Evolutionary conservation across 2,888 invertebrate species (phyloP).

Genomic region (Phyto melanocephala): DNA sequence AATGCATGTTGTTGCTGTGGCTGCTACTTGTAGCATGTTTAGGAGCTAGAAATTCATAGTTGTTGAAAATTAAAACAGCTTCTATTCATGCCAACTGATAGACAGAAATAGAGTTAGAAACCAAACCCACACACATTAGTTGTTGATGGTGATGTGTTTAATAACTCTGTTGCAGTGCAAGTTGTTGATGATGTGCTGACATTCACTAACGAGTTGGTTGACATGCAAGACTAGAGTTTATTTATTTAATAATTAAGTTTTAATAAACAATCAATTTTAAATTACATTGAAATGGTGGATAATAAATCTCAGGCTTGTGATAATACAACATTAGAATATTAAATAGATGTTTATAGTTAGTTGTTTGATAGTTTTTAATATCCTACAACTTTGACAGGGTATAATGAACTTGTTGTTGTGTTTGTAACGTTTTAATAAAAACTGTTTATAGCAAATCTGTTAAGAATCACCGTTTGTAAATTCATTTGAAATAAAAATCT

Average conservation of each 20-base stretch:
- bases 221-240: slow-evolving; percentile 41
- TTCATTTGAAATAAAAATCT: no score
- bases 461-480: no score
- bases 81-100: slow-evolving; percentile 8
- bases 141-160: background rate
- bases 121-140: slow-evolving; percentile 15
- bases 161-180: background rate
- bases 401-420: no score
- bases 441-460: no score
- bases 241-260: slow-evolving; percentile 1
- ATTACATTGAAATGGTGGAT: slow-evolving; percentile 2
- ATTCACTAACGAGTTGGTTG: slow-evolving; percentile 45
- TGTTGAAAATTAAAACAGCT: slow-evolving; percentile 38
- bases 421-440: no score
- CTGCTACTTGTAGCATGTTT: slow-evolving; percentile 30
- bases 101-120: background rate
- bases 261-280: slow-evolving; percentile 37
- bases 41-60: background rate
- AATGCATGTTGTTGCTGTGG: background rate
- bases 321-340: background rate
- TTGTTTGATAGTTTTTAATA: no score
- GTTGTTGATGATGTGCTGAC: slow-evolving; percentile 56
- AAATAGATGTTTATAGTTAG: background rate
- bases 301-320: slow-evolving; percentile 15
- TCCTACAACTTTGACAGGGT: no score